Evolutionary conservation across 2,797 vertebrate genomes (phyloP).

Genomic region (Halcyon smyrnensis): DNA sequence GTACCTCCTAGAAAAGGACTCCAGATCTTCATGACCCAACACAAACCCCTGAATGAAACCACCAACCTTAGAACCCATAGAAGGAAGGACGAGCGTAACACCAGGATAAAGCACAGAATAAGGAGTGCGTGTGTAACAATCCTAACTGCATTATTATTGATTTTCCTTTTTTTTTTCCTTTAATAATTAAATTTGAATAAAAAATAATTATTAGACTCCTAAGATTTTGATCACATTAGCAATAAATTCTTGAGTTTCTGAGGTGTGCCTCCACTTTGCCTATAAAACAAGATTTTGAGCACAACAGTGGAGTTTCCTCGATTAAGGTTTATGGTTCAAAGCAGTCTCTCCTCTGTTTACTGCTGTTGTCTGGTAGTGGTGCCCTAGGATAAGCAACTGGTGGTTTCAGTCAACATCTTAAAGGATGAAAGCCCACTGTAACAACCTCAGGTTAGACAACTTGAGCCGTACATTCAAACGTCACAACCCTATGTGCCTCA

Average conservation of each 20-base stretch:
- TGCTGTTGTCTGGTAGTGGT: neutral
- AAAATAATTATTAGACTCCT: neutral
- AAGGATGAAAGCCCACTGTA: neutral
- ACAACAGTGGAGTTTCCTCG: neutral
- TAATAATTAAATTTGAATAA: neutral
- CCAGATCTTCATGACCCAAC: neutral
- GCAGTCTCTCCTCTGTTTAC: neutral
- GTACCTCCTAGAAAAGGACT: neutral
- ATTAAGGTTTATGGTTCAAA: neutral
- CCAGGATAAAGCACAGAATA: neutral
- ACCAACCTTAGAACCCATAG: neutral
- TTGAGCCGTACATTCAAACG: neutral
- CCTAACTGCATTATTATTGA: neutral
- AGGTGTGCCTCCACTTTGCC: neutral
- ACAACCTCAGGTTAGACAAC: neutral
- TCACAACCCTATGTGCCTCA: neutral
- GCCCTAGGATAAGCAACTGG: neutral
- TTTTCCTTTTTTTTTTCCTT: neutral
- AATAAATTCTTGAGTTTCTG: neutral
- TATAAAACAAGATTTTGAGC: neutral
- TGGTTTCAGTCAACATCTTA: neutral
- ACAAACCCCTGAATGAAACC: neutral
- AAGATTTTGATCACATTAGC: neutral
- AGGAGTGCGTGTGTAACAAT: neutral
- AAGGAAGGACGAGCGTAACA: neutral